Evolutionary conservation across 2,797 vertebrate genomes (phyloP), one percentile per base, ranked within the genome.

Genomic region (Myripristis jacobus): DNA sequence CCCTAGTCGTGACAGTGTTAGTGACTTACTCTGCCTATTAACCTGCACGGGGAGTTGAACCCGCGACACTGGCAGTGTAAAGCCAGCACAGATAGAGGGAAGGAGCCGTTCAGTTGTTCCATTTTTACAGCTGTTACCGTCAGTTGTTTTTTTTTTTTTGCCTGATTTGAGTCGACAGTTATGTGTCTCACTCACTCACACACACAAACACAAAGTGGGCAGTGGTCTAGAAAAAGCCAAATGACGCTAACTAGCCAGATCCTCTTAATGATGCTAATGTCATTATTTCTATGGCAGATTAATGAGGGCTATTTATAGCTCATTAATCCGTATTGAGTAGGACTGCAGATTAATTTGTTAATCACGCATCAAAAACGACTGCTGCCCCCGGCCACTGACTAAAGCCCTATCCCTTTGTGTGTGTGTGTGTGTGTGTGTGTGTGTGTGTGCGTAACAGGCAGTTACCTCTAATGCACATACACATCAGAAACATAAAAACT

Each of bases 291-390:
- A 77, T 66, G 72, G 77, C 46, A 82, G 87, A 91, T 91, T 89
- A 91, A 89, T 91, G 66, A 66, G 27, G 60, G 27, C 72, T 90
- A 88, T 93, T 86, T 91, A 84, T 91, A 86, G 80, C 77, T 80
- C 80, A 82, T 87, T 90, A 91, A 93, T 91, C 86, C 85, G 85
- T 60, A 81, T 75, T 72, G 84, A 89, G 92, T 87, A 76, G 88
- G 88, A 89, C 78, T 70, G 78, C 70, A 87, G 87, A 87, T 91
- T 90, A 84, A 88, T 87, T 84, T 87, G 82, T 89, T 88, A 90
- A 92, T 91, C 87, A 86, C 21, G 73, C 80, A 89, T 90, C 86
- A 90, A 87, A 89, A 81, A 71, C 36, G 66, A 73, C 75, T 44
- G 68, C 70, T 71, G 86, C 88, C 87, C 72, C 72, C 50, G 72